These are phyloP conservation scores for Drosophila nasuta DNA, from an alignment of 1,140 invertebrate genomes.

Conservation along the genomic window DNA sequence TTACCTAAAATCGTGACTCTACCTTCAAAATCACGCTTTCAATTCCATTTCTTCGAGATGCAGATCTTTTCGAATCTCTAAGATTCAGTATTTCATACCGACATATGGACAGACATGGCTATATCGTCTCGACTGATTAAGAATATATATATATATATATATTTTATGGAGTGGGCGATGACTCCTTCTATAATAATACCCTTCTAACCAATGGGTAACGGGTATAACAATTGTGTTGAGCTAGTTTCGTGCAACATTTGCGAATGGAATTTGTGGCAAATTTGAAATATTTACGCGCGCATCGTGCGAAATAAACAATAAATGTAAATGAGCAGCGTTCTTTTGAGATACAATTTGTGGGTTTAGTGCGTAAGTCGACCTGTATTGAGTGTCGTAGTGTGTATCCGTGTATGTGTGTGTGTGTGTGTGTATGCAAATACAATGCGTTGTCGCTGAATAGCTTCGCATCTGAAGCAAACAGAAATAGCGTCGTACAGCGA, in stretches of 20 bases:
- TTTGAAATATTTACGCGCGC: constrained; percentile 1
- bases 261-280: constrained; percentile 4
- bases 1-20: no score
- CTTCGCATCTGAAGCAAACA: constrained; percentile 12
- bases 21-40: no score
- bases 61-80: no score
- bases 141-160: no score
- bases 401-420: constrained; percentile 1
- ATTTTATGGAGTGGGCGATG: no score
- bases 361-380: constrained; percentile 27
- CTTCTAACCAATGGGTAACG: no score
- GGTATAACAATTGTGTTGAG: not conserved
- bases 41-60: no score
- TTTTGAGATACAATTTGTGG: constrained; percentile 16
- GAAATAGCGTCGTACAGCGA: constrained; percentile 33
- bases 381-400: not conserved
- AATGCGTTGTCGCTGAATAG: constrained; percentile 17
- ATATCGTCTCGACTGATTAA: no score
- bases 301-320: constrained; percentile 2
- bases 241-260: constrained; percentile 2
- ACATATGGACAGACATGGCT: no score
- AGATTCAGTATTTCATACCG: no score
- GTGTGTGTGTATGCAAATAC: constrained; percentile 29
- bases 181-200: no score
- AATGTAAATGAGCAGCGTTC: not conserved